Base-by-base conservation (phyloP, 2,797 vertebrate species). In the Lerista edwardsae region DNA sequence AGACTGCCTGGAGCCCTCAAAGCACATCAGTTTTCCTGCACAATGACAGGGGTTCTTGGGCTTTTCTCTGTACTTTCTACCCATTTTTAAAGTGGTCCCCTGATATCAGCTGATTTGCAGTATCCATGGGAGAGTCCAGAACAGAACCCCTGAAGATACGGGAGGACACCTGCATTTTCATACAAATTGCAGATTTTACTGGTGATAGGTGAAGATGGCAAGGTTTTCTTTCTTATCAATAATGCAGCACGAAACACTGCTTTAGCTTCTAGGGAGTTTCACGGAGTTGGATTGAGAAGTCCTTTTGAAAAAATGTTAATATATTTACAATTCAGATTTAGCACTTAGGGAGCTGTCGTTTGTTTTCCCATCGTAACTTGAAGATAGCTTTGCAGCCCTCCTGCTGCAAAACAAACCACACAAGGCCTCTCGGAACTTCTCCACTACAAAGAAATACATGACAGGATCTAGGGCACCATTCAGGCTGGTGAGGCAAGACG, bases 311-410 rank as follows among this genome's bases (percentile, higher is more conserved):
- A 65, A 51, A 62, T 57, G 34, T 34, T 31, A 59, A 41, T 31
- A 0, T 1, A 31, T 84, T 96, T 92, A 96, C 89, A 97, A 93
- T 91, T 97, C 97, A 1, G 98, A 98, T 93, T 97, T 98, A 88
- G 97, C 98, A 2, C 98, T 99, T 44, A 99, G 88, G 0, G 98
- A 99, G 90, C 98, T 99, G 92, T 99, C 98, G 0, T 98, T 99
- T 79, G 97, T 98, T 91, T 98, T 98, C 3, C 98, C 95, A 51
- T 99, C 98, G 0, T 96, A 96, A 0, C 97, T 98, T 76, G 97
- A 97, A 31, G 96, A 96, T 2, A 92, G 88, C 0, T 93, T 97
- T 0, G 91, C 79, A 0, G 91, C 87, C 82, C 91, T 96, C 64
- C 96, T 95, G 89, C 95, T 94, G 44, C 97, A 97, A 57, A 98